Base-by-base conservation (phyloP, 2,113 vertebrate species). In the Chloroceryle aenea region DNA sequence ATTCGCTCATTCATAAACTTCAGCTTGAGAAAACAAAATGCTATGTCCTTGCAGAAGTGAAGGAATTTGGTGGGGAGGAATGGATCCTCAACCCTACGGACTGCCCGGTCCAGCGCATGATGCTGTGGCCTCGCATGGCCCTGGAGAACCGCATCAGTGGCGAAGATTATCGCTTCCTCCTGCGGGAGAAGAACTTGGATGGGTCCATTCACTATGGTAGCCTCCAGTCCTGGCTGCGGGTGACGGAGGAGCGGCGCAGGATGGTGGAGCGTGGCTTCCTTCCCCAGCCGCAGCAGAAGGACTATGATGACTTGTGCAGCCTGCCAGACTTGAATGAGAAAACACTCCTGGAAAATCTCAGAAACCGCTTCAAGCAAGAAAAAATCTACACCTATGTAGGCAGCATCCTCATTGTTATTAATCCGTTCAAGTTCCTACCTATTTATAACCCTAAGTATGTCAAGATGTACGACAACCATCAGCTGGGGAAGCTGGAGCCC, bases 371-470 rank as follows among this genome's bases (percentile, higher is more conserved):
- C 97, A 99, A 98, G 90, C 99, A 99, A 96, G 99, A 99, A 81
- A 99, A 99, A 97, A 99, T 99, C 97, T 99, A 99, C 97, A 99
- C 99, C 8, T 99, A 99, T 0, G 99, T 99, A 11, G 99, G 99
- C 68, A 99, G 99, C 97, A 99, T 99, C 97, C 99, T 99, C 92
- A 99, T 99, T 3, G 99, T 99, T 96, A 99, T 99, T 93, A 99
- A 99, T 77, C 99, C 99, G 8, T 99, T 99, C 96, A 99, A 99
- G 93, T 99, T 99, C 97, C 98, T 99, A 86, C 99, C 99, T 96
- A 99, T 99, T 98, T 99, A 99, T 98, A 99, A 99, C 97, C 99
- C 99, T 67, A 99, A 99, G 96, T 99, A 99, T 93, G 99, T 99
- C 87, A 99, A 99, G 98, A 99, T 99, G 99, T 99, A 99, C 21